phyloP scores from a whole-genome alignment of 2,113 vertebrate genomes.

The Pavo muticus region DNA sequence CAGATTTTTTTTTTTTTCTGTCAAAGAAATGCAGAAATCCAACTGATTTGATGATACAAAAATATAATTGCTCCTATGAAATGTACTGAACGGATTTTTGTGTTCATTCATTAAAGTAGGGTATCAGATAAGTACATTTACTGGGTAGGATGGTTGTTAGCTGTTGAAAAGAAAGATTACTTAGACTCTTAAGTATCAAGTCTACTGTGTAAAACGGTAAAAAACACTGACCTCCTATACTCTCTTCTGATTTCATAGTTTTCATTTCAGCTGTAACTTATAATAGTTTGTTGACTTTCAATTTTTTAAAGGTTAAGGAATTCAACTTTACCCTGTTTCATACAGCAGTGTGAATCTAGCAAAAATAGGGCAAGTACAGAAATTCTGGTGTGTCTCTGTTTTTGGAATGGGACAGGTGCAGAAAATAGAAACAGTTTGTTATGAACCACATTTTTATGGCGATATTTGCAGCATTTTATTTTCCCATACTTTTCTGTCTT shows the following conservation, averaged over 20 bases:
- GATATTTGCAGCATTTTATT: background rate
- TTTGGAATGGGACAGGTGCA: background rate
- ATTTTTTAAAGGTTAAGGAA: background rate
- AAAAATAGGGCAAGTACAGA: background rate
- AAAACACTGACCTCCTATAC: background rate
- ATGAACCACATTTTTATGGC: background rate
- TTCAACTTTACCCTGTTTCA: background rate
- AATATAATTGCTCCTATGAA: background rate
- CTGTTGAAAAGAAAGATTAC: background rate
- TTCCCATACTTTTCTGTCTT: background rate
- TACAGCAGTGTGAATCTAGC: background rate
- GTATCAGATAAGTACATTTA: background rate
- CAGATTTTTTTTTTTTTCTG: background rate
- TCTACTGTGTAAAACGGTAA: background rate
- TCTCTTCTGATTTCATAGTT: background rate
- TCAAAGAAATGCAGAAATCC: background rate
- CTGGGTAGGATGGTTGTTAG: background rate
- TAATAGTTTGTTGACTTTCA: background rate
- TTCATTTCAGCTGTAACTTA: background rate
- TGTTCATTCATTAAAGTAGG: background rate
- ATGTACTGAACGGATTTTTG: background rate
- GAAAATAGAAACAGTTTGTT: slow-evolving; percentile 23
- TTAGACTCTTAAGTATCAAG: background rate
- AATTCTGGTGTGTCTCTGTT: background rate
- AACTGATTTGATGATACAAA: background rate